Evolutionary conservation across 1,140 invertebrate species (phyloP).

Genomic region (Drosophila pandora): DNA sequence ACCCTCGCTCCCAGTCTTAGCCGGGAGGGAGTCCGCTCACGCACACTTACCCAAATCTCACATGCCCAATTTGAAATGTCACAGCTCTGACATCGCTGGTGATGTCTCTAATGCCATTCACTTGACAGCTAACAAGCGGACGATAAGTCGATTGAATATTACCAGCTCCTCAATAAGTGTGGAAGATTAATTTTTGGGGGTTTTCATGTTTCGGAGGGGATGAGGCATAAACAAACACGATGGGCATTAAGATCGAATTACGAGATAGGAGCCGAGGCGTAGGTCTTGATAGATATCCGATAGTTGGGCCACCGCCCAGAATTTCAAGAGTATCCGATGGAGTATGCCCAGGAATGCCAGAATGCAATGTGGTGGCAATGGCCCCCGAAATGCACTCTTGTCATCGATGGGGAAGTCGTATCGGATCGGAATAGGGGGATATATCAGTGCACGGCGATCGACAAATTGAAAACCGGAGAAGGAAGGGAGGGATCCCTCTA

Average conservation of each 20-base stretch:
- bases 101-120: constrained; percentile 63
- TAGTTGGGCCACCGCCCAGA: constrained; percentile 41
- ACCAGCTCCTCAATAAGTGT: constrained; percentile 47
- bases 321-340: constrained; percentile 3
- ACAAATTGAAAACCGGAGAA: constrained; percentile 62
- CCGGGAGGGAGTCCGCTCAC: constrained; percentile 6
- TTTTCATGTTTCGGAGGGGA: constrained; percentile 23
- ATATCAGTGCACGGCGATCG: constrained; percentile 65
- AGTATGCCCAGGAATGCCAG: constrained; percentile 33
- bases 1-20: not conserved
- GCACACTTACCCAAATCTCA: constrained; percentile 48
- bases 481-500: constrained; percentile 11
- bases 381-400: constrained; percentile 42
- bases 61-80: constrained; percentile 77
- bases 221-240: constrained; percentile 63
- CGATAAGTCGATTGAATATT: constrained; percentile 80
- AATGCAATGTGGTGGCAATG: constrained; percentile 68
- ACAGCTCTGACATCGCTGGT: constrained; percentile 60
- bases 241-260: constrained; percentile 80
- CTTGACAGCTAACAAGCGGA: constrained; percentile 76
- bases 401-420: not conserved
- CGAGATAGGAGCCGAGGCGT: constrained; percentile 62
- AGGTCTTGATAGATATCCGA: constrained; percentile 39
- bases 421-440: constrained; percentile 4
- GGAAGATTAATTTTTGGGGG: constrained; percentile 67